These are phyloP conservation scores for Eupristina koningsbergeri DNA, from an alignment of 1,140 invertebrate genomes.

Conservation along the genomic window DNA sequence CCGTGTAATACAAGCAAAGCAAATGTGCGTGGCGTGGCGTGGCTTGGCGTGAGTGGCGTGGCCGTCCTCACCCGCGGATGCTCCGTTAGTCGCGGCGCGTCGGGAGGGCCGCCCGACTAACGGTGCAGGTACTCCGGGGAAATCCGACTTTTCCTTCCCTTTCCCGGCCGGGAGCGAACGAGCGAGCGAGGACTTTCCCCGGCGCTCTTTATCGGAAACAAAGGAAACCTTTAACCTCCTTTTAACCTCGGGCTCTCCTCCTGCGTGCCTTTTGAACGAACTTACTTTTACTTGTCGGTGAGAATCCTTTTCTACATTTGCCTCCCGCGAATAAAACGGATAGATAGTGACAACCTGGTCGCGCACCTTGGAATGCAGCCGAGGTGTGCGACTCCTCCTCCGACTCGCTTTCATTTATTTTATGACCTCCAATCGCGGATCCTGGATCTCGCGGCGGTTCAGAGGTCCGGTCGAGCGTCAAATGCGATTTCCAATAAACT, in stretches of 20 bases:
- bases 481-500: no score
- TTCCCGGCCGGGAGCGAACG: no score
- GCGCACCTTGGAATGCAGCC: no score
- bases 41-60: neutral
- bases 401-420: slow-evolving; percentile 8
- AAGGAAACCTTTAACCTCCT: slow-evolving; percentile 11
- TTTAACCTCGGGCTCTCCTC: neutral
- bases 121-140: no score
- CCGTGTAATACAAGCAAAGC: neutral
- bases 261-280: neutral
- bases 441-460: no score
- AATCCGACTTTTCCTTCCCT: slow-evolving; percentile 18
- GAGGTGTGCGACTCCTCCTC: neutral
- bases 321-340: no score
- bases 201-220: neutral
- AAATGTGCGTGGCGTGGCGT: neutral
- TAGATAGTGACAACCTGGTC: no score
- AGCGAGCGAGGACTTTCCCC: slow-evolving; percentile 6
- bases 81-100: slow-evolving; percentile 60
- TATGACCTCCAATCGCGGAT: neutral
- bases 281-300: slow-evolving; percentile 7
- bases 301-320: neutral
- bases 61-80: slow-evolving; percentile 51
- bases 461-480: no score
- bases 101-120: slow-evolving; percentile 15